Evolutionary conservation across 1,140 invertebrate genomes (phyloP).

Genomic region (Drosophila equinoxialis): DNA sequence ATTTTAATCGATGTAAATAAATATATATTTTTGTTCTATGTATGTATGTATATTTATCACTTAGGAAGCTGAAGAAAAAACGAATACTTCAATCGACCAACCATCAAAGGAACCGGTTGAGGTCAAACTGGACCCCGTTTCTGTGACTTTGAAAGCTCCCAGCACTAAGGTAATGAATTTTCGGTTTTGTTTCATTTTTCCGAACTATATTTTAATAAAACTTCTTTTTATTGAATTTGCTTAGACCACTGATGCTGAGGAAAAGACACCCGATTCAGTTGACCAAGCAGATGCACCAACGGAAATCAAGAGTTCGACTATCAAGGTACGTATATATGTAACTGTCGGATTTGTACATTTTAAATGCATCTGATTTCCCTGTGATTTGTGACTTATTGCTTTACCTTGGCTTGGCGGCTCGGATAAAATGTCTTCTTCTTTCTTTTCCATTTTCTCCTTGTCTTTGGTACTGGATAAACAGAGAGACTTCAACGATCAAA

Average conservation of each 20-base stretch:
- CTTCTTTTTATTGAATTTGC: not conserved
- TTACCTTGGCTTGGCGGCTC: not conserved
- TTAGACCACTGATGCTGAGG: not conserved
- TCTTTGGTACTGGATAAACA: constrained; percentile 50
- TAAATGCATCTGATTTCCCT: too few relatives aligned
- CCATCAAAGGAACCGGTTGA: not conserved
- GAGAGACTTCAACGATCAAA: constrained; percentile 85
- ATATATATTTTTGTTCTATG: not conserved
- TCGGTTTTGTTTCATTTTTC: not conserved
- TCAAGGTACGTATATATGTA: not conserved
- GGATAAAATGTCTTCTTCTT: not conserved
- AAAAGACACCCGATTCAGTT: not conserved
- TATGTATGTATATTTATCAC: not conserved
- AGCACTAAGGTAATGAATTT: not conserved
- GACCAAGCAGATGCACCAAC: not conserved
- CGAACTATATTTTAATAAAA: not conserved
- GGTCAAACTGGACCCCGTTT: not conserved
- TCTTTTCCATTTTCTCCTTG: not conserved
- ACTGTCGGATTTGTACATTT: too few relatives aligned
- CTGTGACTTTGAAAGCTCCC: not conserved
- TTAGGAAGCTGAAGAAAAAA: constrained; percentile 4
- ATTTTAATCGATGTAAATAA: not conserved
- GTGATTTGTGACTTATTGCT: too few relatives aligned
- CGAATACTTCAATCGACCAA: not conserved
- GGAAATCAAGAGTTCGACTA: constrained; percentile 35